phyloP scores from a whole-genome alignment of 2,888 invertebrate species.

The Luffia ferchaultella region DNA sequence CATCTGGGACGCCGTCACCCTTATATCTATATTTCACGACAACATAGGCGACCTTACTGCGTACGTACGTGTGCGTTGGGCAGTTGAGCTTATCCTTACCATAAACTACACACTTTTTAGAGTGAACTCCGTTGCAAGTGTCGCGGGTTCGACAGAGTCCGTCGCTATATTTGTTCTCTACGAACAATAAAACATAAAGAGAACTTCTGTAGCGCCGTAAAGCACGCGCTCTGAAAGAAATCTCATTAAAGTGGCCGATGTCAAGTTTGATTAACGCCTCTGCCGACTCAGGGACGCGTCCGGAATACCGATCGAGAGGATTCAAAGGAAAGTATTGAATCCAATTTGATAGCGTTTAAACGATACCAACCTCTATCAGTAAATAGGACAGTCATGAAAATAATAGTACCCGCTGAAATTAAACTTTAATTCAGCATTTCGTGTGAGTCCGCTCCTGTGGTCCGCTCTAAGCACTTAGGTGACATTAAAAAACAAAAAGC shows the following conservation, averaged over 20 bases:
- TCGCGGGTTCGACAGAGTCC: too few relatives aligned
- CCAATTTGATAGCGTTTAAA: neutral
- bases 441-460: too few relatives aligned
- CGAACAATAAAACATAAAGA: neutral
- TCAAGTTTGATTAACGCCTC: constrained; percentile 42
- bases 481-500: neutral
- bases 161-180: neutral
- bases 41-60: too few relatives aligned
- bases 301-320: constrained; percentile 28
- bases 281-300: constrained; percentile 18
- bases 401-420: too few relatives aligned
- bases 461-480: too few relatives aligned
- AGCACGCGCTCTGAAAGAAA: constrained; percentile 41
- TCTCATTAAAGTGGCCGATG: constrained; percentile 48
- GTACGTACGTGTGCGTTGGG: too few relatives aligned
- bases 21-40: too few relatives aligned
- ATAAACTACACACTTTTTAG: too few relatives aligned
- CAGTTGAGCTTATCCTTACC: too few relatives aligned
- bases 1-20: neutral
- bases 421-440: too few relatives aligned
- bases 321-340: neutral
- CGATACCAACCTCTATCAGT: neutral
- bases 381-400: too few relatives aligned
- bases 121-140: too few relatives aligned
- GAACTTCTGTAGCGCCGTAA: constrained; percentile 16